Evolutionary conservation across 2,797 vertebrate species (phyloP), one percentile per base, ranked within the genome.

Genomic region (Enteromius treurensis): DNA sequence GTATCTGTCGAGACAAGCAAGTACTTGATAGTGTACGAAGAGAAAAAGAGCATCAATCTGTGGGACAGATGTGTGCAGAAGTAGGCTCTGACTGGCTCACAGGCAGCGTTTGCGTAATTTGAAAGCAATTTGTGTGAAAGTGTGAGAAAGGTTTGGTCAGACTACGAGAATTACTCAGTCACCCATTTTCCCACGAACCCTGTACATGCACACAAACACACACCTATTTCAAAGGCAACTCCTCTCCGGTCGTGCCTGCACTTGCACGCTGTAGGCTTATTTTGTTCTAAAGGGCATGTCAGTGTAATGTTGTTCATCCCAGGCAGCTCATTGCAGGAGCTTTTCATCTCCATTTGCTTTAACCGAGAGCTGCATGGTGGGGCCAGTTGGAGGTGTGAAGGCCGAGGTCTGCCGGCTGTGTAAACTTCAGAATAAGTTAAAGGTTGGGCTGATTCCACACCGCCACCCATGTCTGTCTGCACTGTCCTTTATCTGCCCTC

Each of bases 391-490:
- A 88, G 69, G 77, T 82, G 87, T 83, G 75, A 77, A 75, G 60
- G 45, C 86, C 84, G 77, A 88, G 86, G 87, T 86, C 65, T 68
- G 60, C 84, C 80, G 84, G 86, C 87, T 89, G 86, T 88, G 83
- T 89, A 89, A 88, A 90, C 87, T 83, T 86, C 40, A 64, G 32
- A 84, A 84, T 81, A 29, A 74, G 34, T 76, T 37, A 68, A 42
- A 86, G 21, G 60, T 68, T 68, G 60, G 62, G 60, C 45, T 79
- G 62, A 79, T 17, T 51, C 19, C 13, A 53, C 29, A 32, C 37
- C 15, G 4, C 14, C 17, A 17, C 51, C 40, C 58, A 8, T 64
- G 23, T 67, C 62, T 79, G 42, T 78, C 37, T 47, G 40, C 23
- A 15, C 29, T 51, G 77, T 67, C 45, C 13, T 79, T 67, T 79